phyloP scores from a whole-genome alignment of 1,140 invertebrate species.

The Zaprionus ornatus region DNA sequence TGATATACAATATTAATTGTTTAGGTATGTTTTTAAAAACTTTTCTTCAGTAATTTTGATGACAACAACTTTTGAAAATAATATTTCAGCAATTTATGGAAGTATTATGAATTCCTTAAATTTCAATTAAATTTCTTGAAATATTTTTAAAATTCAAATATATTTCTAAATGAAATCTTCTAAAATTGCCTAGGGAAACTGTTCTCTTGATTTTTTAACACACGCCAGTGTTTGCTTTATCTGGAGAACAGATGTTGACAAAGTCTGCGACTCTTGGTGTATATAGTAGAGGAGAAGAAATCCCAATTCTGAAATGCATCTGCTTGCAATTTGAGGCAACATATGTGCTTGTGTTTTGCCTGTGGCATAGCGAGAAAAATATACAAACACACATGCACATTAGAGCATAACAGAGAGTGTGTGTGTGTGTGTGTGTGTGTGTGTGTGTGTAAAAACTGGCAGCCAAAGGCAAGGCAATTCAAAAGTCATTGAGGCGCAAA shows the following conservation, averaged over 20 bases:
- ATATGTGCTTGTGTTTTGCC: slow-evolving; percentile 36
- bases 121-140: neutral
- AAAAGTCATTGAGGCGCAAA: slow-evolving; percentile 82
- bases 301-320: slow-evolving; percentile 29
- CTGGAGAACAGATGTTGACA: slow-evolving; percentile 4
- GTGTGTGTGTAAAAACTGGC: slow-evolving; percentile 60
- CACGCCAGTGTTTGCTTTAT: neutral
- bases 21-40: no score
- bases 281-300: neutral
- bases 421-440: slow-evolving; percentile 28
- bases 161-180: neutral
- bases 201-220: neutral
- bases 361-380: slow-evolving; percentile 31
- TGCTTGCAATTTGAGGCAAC: slow-evolving; percentile 50
- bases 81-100: neutral
- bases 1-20: neutral
- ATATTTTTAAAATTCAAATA: neutral
- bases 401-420: slow-evolving; percentile 25
- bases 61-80: no score
- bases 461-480: slow-evolving; percentile 82
- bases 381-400: slow-evolving; percentile 31
- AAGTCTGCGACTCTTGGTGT: neutral
- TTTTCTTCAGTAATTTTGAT: no score
- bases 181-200: neutral
- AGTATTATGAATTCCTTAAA: neutral